Evolutionary conservation across 1,140 invertebrate species (phyloP).

Genomic region (Apis laboriosa): DNA sequence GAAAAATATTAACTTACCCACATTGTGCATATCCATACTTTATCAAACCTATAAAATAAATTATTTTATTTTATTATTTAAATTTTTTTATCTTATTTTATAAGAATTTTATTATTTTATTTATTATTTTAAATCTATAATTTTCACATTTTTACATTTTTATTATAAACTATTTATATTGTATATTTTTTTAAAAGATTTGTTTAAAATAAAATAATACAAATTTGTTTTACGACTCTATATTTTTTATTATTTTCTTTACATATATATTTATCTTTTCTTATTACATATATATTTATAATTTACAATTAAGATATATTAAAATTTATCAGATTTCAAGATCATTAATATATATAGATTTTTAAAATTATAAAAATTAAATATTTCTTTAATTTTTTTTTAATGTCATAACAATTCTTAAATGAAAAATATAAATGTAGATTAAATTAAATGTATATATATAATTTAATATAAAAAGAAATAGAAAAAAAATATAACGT

Average conservation of each 20-base stretch:
- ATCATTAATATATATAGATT: constrained; percentile 47
- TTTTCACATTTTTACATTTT: background rate
- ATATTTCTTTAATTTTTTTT: too few species aligned
- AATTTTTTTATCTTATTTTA: background rate
- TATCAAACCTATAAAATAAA: constrained; percentile 27
- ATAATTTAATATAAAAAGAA: background rate
- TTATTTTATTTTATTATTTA: background rate
- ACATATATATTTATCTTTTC: too few species aligned
- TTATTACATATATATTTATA: background rate
- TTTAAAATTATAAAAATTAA: background rate
- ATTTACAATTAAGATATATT: background rate
- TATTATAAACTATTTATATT: background rate
- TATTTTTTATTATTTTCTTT: background rate
- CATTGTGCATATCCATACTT: constrained; percentile 42
- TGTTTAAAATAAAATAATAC: constrained; percentile 11
- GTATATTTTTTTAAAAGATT: background rate
- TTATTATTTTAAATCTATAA: background rate
- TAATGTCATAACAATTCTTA: too few species aligned
- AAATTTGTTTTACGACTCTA: too few species aligned
- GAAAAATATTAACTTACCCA: constrained; percentile 35
- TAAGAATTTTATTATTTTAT: background rate
- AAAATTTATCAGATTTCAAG: constrained; percentile 46
- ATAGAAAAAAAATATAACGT: too few species aligned
- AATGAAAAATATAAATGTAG: too few species aligned
- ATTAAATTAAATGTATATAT: too few species aligned